A percentile compares a stretch with the other conserved stretches of the same genome.
These are phyloP conservation scores for Oscheius sp. DNA, from an alignment of 2,888 invertebrate genomes.

Conservation along the genomic window DNA sequence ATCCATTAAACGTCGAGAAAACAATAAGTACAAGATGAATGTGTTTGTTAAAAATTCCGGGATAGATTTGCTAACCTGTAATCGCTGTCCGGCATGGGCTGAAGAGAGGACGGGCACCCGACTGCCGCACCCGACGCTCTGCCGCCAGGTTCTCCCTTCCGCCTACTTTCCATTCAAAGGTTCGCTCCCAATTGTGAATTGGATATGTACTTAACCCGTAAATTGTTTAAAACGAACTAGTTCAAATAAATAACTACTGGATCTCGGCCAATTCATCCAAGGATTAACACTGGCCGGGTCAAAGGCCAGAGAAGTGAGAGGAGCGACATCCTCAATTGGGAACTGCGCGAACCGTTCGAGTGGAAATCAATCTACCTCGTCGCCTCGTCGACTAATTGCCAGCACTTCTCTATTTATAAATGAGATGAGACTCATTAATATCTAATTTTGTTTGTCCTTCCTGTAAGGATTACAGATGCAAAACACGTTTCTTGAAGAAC, in stretches of 20 bases:
- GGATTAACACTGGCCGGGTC: background rate
- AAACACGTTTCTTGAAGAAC: background rate
- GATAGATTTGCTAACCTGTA: conserved; percentile 18
- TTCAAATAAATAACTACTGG: conserved; percentile 3
- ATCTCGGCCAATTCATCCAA: background rate
- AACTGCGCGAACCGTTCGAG: conserved; percentile 28
- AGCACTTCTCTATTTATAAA: conserved; percentile 21
- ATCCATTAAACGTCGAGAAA: conserved; percentile 21
- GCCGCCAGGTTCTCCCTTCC: conserved; percentile 5
- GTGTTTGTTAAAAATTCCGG: background rate
- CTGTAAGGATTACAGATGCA: background rate
- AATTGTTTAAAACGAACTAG: conserved; percentile 4
- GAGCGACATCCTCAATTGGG: conserved; percentile 1
- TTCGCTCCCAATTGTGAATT: conserved; percentile 11
- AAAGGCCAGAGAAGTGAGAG: background rate
- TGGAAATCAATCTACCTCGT: conserved; percentile 28
- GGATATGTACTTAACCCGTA: conserved; percentile 16
- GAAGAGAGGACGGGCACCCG: conserved; percentile 14
- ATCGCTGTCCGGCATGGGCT: conserved; percentile 25
- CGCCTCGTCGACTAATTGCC: conserved; percentile 26
- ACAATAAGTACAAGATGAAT: conserved; percentile 16
- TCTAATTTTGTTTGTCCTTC: conserved; percentile 16
- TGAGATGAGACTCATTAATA: conserved; percentile 23
- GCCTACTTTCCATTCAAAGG: conserved; percentile 27
- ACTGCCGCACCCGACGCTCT: conserved; percentile 21